Percentiles rank a stretch among this genome's conserved stretches.
These are phyloP conservation scores for Coenonympha arcania DNA, from an alignment of 2,888 invertebrate species.

Conservation along the genomic window DNA sequence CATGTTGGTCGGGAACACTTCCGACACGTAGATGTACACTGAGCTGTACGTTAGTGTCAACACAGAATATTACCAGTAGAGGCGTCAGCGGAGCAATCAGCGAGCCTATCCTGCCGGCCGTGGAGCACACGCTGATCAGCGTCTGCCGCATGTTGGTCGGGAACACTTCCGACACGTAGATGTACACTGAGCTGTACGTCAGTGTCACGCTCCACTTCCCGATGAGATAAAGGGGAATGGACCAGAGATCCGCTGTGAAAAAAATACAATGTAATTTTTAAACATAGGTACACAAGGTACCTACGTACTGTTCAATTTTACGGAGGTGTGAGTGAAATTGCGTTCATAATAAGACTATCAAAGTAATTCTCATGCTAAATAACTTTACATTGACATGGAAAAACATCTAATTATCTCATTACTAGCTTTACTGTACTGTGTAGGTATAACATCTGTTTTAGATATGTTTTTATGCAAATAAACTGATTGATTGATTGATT, in stretches of 20 bases:
- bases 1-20: conserved; percentile 80
- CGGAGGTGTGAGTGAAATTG: too few relatives aligned
- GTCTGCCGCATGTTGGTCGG: conserved; percentile 80
- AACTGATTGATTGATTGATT: too few relatives aligned
- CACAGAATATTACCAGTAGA: conserved; percentile 70
- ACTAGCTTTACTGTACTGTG: too few relatives aligned
- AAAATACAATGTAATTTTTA: too few relatives aligned
- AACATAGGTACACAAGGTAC: too few relatives aligned
- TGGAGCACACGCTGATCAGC: conserved; percentile 78
- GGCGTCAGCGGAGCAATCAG: conserved; percentile 79
- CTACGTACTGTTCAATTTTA: too few relatives aligned
- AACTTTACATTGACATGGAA: too few relatives aligned
- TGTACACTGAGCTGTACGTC: conserved; percentile 78
- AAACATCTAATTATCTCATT: too few relatives aligned
- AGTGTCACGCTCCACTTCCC: conserved; percentile 80
- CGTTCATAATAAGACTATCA: too few relatives aligned
- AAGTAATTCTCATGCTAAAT: too few relatives aligned
- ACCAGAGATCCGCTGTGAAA: conserved; percentile 65
- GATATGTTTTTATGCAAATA: too few relatives aligned
- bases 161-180: conserved; percentile 80
- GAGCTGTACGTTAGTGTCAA: conserved; percentile 76
- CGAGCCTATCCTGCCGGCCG: conserved; percentile 78
- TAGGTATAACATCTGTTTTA: too few relatives aligned
- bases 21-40: conserved; percentile 79
- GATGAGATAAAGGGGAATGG: conserved; percentile 74